A percentile compares a stretch with the other conserved stretches of the same genome.
Evolutionary conservation across 2,888 invertebrate genomes (phyloP).

Genomic region (Zele albiditarsus): DNA sequence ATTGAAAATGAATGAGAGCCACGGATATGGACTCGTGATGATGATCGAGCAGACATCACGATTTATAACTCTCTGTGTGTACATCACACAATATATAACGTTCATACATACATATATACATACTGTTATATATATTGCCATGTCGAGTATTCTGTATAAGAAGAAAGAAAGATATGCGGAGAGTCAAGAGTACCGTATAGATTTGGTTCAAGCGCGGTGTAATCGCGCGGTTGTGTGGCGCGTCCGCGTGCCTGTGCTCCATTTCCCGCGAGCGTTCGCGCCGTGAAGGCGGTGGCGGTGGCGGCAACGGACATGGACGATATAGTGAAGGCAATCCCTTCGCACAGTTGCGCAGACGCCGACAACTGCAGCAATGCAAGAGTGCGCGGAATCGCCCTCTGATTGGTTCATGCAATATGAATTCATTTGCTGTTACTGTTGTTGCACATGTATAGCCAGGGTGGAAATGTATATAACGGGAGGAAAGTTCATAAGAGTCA

Average conservation of each 20-base stretch:
- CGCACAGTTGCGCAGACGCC: conserved; percentile 47
- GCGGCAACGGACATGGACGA: conserved; percentile 31
- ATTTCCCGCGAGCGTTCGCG: conserved; percentile 65
- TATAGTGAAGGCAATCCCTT: conserved; percentile 52
- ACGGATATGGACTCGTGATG: conserved; percentile 27
- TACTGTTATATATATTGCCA: conserved; percentile 30
- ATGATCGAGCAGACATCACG: conserved; percentile 32
- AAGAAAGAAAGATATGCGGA: conserved; percentile 35
- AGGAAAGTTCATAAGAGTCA: conserved; percentile 66
- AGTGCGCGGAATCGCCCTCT: neutral
- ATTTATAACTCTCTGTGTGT: conserved; percentile 36
- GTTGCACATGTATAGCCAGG: conserved; percentile 8
- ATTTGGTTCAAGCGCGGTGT: conserved; percentile 47
- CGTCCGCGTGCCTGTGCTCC: conserved; percentile 57
- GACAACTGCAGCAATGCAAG: conserved; percentile 32
- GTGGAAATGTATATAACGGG: conserved; percentile 43
- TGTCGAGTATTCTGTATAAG: conserved; percentile 22
- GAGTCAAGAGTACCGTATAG: conserved; percentile 43
- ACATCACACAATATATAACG: conserved; percentile 20
- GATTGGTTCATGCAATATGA: neutral
- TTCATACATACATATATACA: conserved; percentile 20
- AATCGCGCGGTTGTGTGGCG: conserved; percentile 57
- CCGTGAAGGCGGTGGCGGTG: conserved; percentile 47
- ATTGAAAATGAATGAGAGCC: conserved; percentile 22
- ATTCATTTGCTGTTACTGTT: conserved; percentile 8